Evolutionary conservation across 2,888 invertebrate genomes (phyloP), one percentile per base, ranked within the genome.

Genomic region (Anarsia innoxiella): DNA sequence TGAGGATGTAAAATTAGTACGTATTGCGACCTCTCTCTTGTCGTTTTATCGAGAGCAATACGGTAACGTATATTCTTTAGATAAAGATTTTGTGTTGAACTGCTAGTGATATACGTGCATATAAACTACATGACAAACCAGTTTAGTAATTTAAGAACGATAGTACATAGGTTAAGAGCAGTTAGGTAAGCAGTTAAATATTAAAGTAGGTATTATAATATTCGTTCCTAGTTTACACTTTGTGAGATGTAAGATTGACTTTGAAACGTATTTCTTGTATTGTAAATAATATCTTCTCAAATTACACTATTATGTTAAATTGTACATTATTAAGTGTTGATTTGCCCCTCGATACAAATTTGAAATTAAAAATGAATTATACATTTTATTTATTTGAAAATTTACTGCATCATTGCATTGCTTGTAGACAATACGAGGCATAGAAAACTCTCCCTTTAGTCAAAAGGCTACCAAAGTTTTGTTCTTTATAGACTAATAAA

Each of bases 151-250:
- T 29, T 37, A 45, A 39, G 28, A 30, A 30, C 5, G 4, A 35
- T 26, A 31, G 10, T 39, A 39, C 14, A 26, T 27, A 10, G 23
- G 28, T 42, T 40, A 41, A 42, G 41, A 12, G 25, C 37, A 41
- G 44, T 45, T 37, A 42, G 42, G 40, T 46, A 42, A 19, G 19
- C 19, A 19, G 3, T 19, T 8, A n/a, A n/a, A 19, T 19, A 5
- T 19, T 19, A 33, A 42, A 31, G 31, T 44, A 46, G 42, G 44
- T 46, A 40, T 37, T 44, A 46, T 27, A 56, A 58, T 56, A 58
- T 59, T 66, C 57, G 66, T 71, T 70, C 66, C 66, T 70, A 67
- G 64, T 58, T 64, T 46, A 53, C 46, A 51, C 53, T 42, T 53
- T 50, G 53, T 56, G 52, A n/a, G n/a, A 53, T 50, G 45, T 60